Conservation (phyloP, 2,797 vertebrate species). For the Pangasius mekongensis region DNA sequence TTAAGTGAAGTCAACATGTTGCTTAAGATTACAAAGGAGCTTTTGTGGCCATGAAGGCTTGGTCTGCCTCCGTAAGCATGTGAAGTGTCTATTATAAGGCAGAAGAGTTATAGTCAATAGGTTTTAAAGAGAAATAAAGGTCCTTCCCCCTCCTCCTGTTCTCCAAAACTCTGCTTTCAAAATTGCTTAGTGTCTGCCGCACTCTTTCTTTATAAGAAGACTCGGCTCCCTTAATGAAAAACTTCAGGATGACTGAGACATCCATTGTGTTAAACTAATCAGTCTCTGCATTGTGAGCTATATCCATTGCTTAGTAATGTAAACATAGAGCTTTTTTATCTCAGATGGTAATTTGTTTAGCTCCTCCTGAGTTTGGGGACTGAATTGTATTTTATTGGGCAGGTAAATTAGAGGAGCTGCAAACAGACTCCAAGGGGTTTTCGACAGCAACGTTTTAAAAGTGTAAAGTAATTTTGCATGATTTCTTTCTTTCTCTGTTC, state of each 20-base stretch:
- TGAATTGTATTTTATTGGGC: not conserved
- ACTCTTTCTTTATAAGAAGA: slow-evolving; percentile 49
- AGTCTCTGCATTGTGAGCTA: slow-evolving; percentile 23
- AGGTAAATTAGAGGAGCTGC: not conserved
- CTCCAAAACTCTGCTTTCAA: slow-evolving; percentile 43
- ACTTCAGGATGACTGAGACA: slow-evolving; percentile 60
- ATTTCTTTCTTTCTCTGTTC: not conserved
- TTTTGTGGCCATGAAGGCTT: slow-evolving; percentile 37
- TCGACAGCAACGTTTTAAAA: not conserved
- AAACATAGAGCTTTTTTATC: slow-evolving; percentile 15
- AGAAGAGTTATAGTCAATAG: slow-evolving; percentile 58
- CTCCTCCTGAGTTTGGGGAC: not conserved
- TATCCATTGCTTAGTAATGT: slow-evolving; percentile 18
- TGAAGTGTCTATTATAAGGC: slow-evolving; percentile 49
- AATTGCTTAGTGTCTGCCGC: slow-evolving; percentile 45
- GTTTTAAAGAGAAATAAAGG: slow-evolving; percentile 58
- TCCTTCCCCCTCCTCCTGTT: slow-evolving; percentile 23
- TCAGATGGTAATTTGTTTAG: not conserved
- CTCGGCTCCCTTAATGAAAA: slow-evolving; percentile 49
- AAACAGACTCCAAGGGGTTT: not conserved
- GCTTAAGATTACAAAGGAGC: slow-evolving; percentile 42
- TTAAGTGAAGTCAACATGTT: slow-evolving; percentile 27
- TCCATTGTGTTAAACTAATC: slow-evolving; percentile 60
- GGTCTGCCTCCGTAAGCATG: slow-evolving; percentile 19
- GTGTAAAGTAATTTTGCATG: slow-evolving; percentile 1